phyloP scores from a whole-genome alignment of 2,888 invertebrate species.

The Polydrusus tereticollis region DNA sequence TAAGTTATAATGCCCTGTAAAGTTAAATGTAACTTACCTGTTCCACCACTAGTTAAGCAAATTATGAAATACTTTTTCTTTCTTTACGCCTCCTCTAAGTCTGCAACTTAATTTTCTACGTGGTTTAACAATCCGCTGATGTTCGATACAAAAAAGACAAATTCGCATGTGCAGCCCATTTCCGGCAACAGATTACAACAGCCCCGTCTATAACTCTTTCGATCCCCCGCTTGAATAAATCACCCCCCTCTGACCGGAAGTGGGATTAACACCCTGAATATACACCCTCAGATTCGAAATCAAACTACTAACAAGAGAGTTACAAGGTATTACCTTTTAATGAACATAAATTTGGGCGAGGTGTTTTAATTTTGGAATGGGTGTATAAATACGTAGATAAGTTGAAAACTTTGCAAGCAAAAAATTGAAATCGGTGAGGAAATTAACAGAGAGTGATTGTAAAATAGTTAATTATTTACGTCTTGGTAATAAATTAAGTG shows the following conservation, averaged over 20 bases:
- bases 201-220: constrained; percentile 34
- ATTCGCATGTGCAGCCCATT: constrained; percentile 13
- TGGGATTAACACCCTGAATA: constrained; percentile 24
- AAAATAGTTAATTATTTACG: no score
- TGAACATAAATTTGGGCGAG: neutral
- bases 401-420: no score
- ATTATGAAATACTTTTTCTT: no score
- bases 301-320: constrained; percentile 25
- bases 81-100: no score
- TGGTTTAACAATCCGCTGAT: neutral
- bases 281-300: constrained; percentile 30
- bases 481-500: no score
- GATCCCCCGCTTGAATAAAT: constrained; percentile 23
- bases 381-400: no score
- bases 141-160: neutral
- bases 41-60: no score
- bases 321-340: constrained; percentile 20
- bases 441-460: no score
- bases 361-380: neutral
- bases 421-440: no score
- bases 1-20: no score
- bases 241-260: constrained; percentile 34
- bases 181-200: constrained; percentile 32
- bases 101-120: constrained; percentile 1
- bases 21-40: no score